Evolutionary conservation across 2,113 vertebrate genomes (phyloP).

Genomic region (Phalacrocorax carbo): DNA sequence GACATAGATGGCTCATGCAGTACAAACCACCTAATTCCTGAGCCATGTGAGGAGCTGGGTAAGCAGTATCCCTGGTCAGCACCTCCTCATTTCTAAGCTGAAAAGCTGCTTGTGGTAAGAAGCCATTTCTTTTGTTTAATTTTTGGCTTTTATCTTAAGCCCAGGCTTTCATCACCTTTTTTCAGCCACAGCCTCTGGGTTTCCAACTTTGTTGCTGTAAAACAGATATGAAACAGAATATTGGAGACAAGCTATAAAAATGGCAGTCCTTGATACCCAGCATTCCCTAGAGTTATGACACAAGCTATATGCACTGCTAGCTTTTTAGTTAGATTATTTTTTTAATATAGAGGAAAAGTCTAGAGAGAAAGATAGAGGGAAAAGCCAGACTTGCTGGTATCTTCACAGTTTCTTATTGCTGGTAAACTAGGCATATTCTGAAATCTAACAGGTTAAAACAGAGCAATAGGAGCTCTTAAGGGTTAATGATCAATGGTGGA

Average conservation of each 20-base stretch:
- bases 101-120: conserved; percentile 11
- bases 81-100: conserved; percentile 1
- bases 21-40: conserved; percentile 35
- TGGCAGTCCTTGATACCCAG: background rate
- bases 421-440: background rate
- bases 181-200: background rate
- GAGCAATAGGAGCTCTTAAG: background rate
- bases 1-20: background rate
- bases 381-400: background rate
- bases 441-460: background rate
- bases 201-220: background rate
- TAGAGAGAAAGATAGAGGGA: background rate
- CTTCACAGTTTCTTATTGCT: background rate
- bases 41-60: background rate
- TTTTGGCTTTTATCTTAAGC: conserved; percentile 38
- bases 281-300: background rate
- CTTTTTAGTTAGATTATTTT: background rate
- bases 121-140: conserved; percentile 1
- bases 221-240: background rate
- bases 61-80: conserved; percentile 3
- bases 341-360: background rate
- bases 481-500: background rate
- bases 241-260: background rate
- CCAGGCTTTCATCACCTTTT: background rate
- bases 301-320: background rate